phyloP scores from a whole-genome alignment of 1,140 invertebrate species.

The Temnothorax nylanderi region DNA sequence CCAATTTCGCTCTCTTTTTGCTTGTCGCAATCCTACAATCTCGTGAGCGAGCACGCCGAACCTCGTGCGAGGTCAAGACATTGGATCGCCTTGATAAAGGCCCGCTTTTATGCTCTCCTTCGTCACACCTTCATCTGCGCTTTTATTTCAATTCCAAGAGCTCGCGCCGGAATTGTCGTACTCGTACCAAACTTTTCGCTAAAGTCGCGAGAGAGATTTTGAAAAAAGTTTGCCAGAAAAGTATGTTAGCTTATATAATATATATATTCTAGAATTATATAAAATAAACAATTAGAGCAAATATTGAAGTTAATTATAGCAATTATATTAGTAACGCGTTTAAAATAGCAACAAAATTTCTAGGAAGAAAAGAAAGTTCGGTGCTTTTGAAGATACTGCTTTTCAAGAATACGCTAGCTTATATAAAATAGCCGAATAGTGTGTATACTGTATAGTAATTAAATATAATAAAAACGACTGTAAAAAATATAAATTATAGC shows the following conservation, averaged over 20 bases:
- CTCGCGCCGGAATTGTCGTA: background rate
- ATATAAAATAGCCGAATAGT: background rate
- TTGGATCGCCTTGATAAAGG: conserved; percentile 21
- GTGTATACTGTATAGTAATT: background rate
- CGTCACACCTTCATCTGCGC: background rate
- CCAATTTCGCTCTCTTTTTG: conserved; percentile 19
- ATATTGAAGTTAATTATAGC: background rate
- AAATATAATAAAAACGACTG: background rate
- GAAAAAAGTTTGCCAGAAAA: background rate
- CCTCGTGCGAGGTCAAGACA: conserved; percentile 25
- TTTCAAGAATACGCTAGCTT: background rate
- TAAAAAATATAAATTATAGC: background rate
- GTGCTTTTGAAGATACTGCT: background rate
- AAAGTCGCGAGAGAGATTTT: background rate
- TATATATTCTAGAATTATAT: background rate
- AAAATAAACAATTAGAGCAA: background rate
- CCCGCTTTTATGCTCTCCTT: conserved; percentile 13
- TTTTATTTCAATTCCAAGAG: background rate
- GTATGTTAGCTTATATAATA: background rate
- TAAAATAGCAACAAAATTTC: background rate
- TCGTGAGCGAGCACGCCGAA: conserved; percentile 17
- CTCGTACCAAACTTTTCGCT: background rate
- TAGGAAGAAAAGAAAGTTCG: background rate
- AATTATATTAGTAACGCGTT: background rate
- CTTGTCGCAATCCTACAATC: background rate